Conservation (phyloP, 2,888 invertebrate species). For the Hydroisotoma schaefferi region DNA sequence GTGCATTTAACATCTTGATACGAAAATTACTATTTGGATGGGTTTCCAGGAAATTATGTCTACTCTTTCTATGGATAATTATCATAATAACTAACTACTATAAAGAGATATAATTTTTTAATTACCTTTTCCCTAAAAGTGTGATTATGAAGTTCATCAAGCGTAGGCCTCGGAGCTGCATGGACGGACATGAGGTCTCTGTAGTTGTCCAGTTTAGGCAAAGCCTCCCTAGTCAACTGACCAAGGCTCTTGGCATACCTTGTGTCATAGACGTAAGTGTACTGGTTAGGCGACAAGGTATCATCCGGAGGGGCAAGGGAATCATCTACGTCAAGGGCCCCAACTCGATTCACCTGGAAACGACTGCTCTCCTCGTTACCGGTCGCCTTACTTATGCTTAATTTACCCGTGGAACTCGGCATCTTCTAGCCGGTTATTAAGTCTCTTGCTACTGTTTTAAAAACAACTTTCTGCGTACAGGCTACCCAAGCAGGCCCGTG, state of each 20-base stretch:
- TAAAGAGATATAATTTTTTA: neutral
- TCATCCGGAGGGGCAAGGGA: conserved; percentile 11
- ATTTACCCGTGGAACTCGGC: conserved; percentile 41
- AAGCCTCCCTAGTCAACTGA: conserved; percentile 60
- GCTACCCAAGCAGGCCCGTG: too few relatives aligned
- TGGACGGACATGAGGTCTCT: conserved; percentile 52
- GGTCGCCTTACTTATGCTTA: conserved; percentile 40
- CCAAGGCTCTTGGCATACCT: conserved; percentile 55
- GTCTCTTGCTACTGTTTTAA: too few relatives aligned
- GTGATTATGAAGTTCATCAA: conserved; percentile 55
- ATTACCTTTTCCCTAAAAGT: conserved; percentile 48
- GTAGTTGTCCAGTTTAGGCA: conserved; percentile 55
- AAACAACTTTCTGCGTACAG: too few relatives aligned
- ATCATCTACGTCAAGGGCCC: conserved; percentile 14
- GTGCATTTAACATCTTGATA: too few relatives aligned
- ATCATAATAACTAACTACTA: too few relatives aligned
- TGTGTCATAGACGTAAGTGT: conserved; percentile 50
- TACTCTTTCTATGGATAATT: neutral
- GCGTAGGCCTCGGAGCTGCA: conserved; percentile 50
- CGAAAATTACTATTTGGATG: too few relatives aligned
- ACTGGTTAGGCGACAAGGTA: conserved; percentile 37
- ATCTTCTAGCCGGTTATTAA: too few relatives aligned
- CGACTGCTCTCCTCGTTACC: conserved; percentile 46
- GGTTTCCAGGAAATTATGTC: too few relatives aligned
- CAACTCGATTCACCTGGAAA: conserved; percentile 49